Evolutionary conservation across 2,113 vertebrate genomes (phyloP), one percentile per base, ranked within the genome.

Genomic region (Arothron firmamentum): DNA sequence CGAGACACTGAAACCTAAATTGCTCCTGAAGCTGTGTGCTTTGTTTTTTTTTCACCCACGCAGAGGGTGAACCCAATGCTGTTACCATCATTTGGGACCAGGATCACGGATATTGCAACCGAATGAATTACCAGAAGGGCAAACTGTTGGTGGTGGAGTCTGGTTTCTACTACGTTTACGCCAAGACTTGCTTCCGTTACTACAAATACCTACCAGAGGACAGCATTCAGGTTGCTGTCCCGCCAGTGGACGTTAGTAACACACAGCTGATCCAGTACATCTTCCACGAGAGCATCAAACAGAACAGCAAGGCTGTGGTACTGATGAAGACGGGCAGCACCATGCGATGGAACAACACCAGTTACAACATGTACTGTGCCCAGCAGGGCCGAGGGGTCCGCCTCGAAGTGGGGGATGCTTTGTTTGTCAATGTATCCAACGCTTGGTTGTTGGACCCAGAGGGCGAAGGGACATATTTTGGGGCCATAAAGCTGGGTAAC

Each of bases 151-250:
- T 94, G 70, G 87, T 84, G 52, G 93, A 95, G 78, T 89, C 94
- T 0, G 97, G 97, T 49, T 94, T 93, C 84, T 99, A 99, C 87
- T 97, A 96, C 34, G 85, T 98, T 13, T 99, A 99, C 23, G 94
- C 95, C 81, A 96, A 97, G 76, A 94, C 95, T 67, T 97, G 95
- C 77, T 98, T 99, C 67, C 92, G 97, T 62, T 92, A 94, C 75
- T 95, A 97, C 16, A 58, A 59, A 3, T 10, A 41, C 1, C 58
- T 5, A 0, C 56, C 45, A 0, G 83, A 78, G 12, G 75, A 77
- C 12, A 52, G 28, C 49, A 8, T 45, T 0, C 76, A 67, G 28
- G 21, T n/a, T 0, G 50, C 19, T 13, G 12, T 42, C 9, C 51
- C 72, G 82, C 85, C 66, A 67, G 84, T 70, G 63, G 90, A 92